These are phyloP conservation scores for Cololabis saira DNA, from an alignment of 2,113 vertebrate species.

Conservation along the genomic window DNA sequence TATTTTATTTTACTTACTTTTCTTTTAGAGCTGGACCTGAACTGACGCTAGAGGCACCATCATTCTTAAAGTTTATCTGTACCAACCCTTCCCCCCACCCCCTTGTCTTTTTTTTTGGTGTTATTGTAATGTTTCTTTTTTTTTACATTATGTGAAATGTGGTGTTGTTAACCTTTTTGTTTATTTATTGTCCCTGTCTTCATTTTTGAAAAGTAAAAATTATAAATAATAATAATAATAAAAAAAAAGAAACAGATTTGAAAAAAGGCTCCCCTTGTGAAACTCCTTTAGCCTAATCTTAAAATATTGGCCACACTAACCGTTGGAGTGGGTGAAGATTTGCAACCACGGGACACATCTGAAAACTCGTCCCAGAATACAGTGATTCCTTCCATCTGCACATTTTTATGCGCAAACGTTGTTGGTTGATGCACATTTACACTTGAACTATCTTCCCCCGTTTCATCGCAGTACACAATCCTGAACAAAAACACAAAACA, in stretches of 20 bases:
- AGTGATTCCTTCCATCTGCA: constrained; percentile 91
- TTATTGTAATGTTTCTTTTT: no score
- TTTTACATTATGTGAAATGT: no score
- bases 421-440: constrained; percentile 95
- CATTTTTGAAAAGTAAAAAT: no score
- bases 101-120: no score
- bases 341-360: constrained; percentile 87
- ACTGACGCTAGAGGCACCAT: no score
- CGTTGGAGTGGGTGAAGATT: constrained; percentile 87
- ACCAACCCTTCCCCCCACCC: no score
- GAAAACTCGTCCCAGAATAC: constrained; percentile 97
- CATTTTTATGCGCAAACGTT: constrained; percentile 93
- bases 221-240: no score
- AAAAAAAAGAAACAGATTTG: neutral
- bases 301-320: constrained; percentile 74
- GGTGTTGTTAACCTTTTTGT: no score
- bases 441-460: constrained; percentile 89
- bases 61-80: no score
- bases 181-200: no score
- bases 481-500: constrained; percentile 75
- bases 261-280: neutral
- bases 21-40: no score
- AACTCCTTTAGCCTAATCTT: neutral
- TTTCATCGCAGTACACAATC: constrained; percentile 94
- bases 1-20: no score